Evolutionary conservation across 2,113 vertebrate species (phyloP).

Genomic region (Calidris pugnax): DNA sequence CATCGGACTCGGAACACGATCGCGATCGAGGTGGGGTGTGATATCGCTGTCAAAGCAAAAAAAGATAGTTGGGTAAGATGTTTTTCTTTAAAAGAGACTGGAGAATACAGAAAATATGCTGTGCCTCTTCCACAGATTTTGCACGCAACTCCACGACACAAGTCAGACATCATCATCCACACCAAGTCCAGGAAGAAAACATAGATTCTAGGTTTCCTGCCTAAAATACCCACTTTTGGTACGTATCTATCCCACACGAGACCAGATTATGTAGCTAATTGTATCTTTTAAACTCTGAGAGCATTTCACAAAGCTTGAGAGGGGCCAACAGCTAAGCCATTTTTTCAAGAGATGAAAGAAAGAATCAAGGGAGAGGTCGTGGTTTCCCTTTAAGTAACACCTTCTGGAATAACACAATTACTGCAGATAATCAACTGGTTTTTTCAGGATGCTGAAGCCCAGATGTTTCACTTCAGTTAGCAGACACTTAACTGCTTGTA

Average conservation of each 20-base stretch:
- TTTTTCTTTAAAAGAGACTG: not conserved
- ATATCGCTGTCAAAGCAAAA: constrained; percentile 82
- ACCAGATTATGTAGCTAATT: not conserved
- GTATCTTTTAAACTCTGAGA: not conserved
- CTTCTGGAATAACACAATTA: not conserved
- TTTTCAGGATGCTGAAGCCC: not conserved
- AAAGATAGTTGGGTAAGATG: accelerated
- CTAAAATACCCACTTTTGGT: not conserved
- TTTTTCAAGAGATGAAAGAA: accelerated
- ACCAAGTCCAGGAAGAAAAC: not conserved
- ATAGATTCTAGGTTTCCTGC: not conserved
- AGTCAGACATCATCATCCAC: not conserved
- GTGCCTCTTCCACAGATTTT: not conserved
- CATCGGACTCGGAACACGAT: constrained; percentile 88
- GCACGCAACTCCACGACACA: not conserved
- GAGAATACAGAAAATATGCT: accelerated
- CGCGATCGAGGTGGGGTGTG: constrained; percentile 93
- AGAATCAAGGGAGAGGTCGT: not conserved
- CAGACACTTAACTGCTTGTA: not conserved
- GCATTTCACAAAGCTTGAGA: not conserved
- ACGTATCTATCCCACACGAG: not conserved
- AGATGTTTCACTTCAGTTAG: not conserved
- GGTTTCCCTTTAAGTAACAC: not conserved
- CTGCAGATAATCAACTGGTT: not conserved
- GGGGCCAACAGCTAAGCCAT: not conserved